These are phyloP conservation scores for Apamea anceps DNA, from an alignment of 2,888 invertebrate genomes.

Conservation along the genomic window DNA sequence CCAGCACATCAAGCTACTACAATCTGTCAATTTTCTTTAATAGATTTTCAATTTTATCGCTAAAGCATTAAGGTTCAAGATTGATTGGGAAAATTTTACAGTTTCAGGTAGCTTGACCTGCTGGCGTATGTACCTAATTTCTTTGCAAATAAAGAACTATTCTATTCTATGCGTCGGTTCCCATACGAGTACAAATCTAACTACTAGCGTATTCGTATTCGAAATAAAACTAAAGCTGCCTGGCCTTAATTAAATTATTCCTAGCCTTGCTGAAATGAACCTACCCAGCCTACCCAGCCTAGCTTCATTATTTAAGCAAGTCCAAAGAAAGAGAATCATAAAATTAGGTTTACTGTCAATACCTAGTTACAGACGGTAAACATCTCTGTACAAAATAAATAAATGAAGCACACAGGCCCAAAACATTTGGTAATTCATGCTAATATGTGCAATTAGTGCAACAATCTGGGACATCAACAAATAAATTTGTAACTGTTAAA, in stretches of 20 bases:
- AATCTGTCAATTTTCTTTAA: too few species aligned
- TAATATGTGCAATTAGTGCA: constrained; percentile 34
- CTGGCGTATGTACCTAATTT: too few species aligned
- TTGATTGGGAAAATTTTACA: too few species aligned
- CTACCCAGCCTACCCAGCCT: too few species aligned
- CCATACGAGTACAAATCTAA: not conserved
- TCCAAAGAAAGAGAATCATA: too few species aligned
- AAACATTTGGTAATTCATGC: constrained; percentile 11
- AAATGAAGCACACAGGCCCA: constrained; percentile 9
- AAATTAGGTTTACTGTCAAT: too few species aligned
- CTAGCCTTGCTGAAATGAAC: not conserved
- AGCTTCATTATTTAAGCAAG: too few species aligned
- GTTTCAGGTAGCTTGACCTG: too few species aligned
- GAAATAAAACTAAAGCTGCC: not conserved
- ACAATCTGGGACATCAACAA: constrained; percentile 30
- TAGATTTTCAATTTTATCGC: too few species aligned
- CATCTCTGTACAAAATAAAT: not conserved
- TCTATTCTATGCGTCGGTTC: not conserved
- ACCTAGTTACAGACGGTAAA: not conserved
- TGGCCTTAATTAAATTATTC: not conserved
- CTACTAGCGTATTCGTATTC: not conserved
- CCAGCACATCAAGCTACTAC: too few species aligned
- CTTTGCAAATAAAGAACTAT: too few species aligned
- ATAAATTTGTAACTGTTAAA: constrained; percentile 19
- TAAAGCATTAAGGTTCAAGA: too few species aligned